phyloP scores from a whole-genome alignment of 2,888 invertebrate genomes.

The Polydrusus cervinus region DNA sequence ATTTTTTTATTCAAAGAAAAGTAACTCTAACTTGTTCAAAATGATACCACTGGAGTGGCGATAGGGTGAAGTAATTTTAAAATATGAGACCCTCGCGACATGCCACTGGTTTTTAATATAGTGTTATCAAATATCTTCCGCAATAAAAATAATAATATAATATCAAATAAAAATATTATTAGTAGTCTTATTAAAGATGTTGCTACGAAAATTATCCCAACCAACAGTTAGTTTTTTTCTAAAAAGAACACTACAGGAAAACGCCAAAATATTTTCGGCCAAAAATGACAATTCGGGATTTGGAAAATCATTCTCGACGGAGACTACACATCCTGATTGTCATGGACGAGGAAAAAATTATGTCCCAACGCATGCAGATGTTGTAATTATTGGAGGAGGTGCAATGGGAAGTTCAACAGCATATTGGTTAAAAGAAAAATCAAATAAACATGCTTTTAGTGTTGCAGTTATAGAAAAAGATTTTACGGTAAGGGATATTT shows the following conservation, averaged over 20 bases:
- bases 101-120: not conserved
- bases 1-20: too few relatives aligned
- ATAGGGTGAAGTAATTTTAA: too few relatives aligned
- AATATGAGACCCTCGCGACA: too few relatives aligned
- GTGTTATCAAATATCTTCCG: not conserved
- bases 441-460: constrained; percentile 78
- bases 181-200: constrained; percentile 4
- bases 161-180: not conserved
- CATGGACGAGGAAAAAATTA: constrained; percentile 35
- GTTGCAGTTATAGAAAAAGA: constrained; percentile 94
- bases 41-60: too few relatives aligned
- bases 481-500: constrained; percentile 78
- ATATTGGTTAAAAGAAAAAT: constrained; percentile 89
- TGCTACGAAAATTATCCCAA: not conserved
- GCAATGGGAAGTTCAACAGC: constrained; percentile 93
- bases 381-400: constrained; percentile 94
- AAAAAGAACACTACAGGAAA: constrained; percentile 17
- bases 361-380: constrained; percentile 83
- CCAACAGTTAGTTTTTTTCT: constrained; percentile 3
- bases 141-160: not conserved
- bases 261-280: not conserved
- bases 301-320: constrained; percentile 58
- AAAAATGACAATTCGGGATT: constrained; percentile 66
- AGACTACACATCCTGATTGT: constrained; percentile 32
- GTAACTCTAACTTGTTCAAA: too few relatives aligned